Base-by-base conservation (phyloP, 2,797 vertebrate species). In the Phoxinus dragarum region DNA sequence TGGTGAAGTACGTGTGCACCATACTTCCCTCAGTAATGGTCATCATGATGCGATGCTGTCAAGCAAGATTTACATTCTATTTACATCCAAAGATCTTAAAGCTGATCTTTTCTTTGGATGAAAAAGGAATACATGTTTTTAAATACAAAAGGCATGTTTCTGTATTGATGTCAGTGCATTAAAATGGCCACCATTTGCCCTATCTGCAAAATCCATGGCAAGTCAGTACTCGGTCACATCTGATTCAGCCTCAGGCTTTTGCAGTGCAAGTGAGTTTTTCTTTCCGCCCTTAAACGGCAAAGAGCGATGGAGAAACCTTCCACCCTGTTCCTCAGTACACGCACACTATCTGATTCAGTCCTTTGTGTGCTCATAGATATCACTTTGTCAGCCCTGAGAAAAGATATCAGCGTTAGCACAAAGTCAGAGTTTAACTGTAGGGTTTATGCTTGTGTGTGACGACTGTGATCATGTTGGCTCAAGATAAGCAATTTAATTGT, bases 391-490 rank as follows among this genome's bases (percentile, higher is more conserved):
- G 38, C 64, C 38, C 66, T 78, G 34, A 68, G 66, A 54, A 81
- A 68, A 81, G 34, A 52, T 52, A 19, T 61, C 72, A 78, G 72
- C 78, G 38, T 71, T 68, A 74, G 82, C 61, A 72, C 73, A 44
- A 85, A 80, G 88, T 80, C 78, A 81, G 23, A 54, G 86, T 76
- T 77, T 64, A 86, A 72, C 17, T 81, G 79, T 64, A 87, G 78
- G 84, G 73, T 34, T 66, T 34, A 36, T 34, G 38, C 19, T 44
- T 36, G 4, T 31, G 49, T 34, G 36, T n/a, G 64, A 17, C 67
- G 19, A 56, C 42, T 61, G 42, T 27, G n/a, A 59, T 84, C 23
- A 34, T 27, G 59, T 56, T 54, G 78, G 68, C 74, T 76, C 3
- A 34, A 71, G 59, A 67, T 64, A 38, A 73, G 82, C 59, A 8